phyloP scores from a whole-genome alignment of 2,113 vertebrate species.

The Sciurus niger region DNA sequence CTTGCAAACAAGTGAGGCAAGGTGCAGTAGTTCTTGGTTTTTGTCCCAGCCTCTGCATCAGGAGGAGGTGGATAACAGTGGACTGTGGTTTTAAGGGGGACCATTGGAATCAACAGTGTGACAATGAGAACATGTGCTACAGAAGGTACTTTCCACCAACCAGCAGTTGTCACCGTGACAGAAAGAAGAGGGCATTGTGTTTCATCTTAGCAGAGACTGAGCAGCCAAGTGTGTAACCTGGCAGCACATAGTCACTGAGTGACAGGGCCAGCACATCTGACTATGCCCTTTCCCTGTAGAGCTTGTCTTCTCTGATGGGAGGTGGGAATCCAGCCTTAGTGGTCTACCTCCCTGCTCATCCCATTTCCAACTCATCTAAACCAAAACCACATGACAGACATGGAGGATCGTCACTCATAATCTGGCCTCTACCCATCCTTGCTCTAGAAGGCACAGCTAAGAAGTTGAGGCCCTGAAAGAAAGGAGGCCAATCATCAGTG shows the following conservation, averaged over 20 bases:
- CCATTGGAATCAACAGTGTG: neutral
- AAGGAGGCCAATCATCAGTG: neutral
- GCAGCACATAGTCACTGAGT: no score
- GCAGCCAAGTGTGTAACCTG: neutral
- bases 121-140: neutral
- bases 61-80: neutral
- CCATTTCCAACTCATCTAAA: neutral
- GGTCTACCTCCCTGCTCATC: neutral
- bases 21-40: neutral
- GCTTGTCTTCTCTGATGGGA: neutral
- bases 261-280: rapidly evolving
- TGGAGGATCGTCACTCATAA: neutral
- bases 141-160: neutral
- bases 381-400: neutral
- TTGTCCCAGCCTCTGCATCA: neutral
- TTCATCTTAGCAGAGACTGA: neutral
- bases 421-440: neutral
- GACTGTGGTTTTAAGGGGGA: neutral
- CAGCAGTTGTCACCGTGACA: no score
- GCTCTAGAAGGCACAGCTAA: neutral
- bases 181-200: neutral
- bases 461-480: neutral
- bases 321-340: neutral
- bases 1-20: neutral
- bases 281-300: neutral